Evolutionary conservation across 2,797 vertebrate species (phyloP).

Genomic region (Thunnus albacares): DNA sequence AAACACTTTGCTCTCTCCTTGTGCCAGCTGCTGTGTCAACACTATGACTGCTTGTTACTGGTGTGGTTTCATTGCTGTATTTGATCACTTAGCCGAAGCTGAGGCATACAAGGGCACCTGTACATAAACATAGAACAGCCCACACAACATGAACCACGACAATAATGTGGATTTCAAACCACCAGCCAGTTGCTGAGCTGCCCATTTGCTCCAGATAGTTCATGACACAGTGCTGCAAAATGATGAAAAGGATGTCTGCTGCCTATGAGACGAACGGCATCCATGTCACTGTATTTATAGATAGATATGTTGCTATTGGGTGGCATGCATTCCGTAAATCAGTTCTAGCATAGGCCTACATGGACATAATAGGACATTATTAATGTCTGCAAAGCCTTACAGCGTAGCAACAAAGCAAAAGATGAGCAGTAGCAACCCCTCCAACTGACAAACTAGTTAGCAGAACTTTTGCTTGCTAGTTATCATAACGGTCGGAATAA

Average conservation of each 20-base stretch:
- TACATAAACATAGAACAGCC: conserved; percentile 11
- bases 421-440: neutral
- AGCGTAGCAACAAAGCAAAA: neutral
- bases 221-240: conserved; percentile 17
- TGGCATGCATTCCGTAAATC: conserved; percentile 60
- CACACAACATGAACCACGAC: neutral
- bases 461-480: conserved; percentile 68
- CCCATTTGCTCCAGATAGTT: conserved; percentile 15
- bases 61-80: neutral
- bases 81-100: neutral
- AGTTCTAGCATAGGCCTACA: conserved; percentile 34
- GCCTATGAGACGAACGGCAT: conserved; percentile 35
- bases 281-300: conserved; percentile 72
- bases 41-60: conserved; percentile 16
- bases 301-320: conserved; percentile 47
- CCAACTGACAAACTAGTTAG: conserved; percentile 38
- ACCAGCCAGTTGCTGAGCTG: conserved; percentile 21
- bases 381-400: neutral
- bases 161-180: conserved; percentile 8
- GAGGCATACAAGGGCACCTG: neutral
- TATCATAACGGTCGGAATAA: conserved; percentile 48
- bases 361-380: neutral
- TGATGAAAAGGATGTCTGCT: conserved; percentile 37
- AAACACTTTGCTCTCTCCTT: conserved; percentile 10
- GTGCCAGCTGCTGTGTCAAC: conserved; percentile 38